Conservation (phyloP, 2,888 invertebrate genomes). For the Polyommatus icarus region DNA sequence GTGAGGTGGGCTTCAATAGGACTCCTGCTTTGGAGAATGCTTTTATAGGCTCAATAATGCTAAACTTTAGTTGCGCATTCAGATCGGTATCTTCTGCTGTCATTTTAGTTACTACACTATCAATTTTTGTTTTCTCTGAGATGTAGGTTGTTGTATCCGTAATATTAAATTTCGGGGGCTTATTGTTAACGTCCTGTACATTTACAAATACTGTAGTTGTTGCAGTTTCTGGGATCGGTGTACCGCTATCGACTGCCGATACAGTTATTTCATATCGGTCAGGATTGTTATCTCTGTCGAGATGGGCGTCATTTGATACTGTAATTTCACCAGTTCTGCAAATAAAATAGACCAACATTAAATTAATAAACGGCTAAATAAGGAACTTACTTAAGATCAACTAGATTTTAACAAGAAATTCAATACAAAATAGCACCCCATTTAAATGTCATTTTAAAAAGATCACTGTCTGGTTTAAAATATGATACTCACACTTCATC, state of each 20-base stretch:
- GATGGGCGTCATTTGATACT: conserved; percentile 85
- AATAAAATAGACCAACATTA: conserved; percentile 32
- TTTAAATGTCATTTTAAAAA: too few relatives aligned
- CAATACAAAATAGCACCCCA: too few relatives aligned
- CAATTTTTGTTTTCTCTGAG: conserved; percentile 84
- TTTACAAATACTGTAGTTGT: conserved; percentile 87
- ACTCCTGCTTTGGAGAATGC: conserved; percentile 89
- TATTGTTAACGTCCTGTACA: conserved; percentile 89
- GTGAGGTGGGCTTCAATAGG: conserved; percentile 80
- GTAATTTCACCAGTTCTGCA: conserved; percentile 84
- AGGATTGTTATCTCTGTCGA: conserved; percentile 85
- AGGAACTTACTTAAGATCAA: too few relatives aligned
- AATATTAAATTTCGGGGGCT: conserved; percentile 87
- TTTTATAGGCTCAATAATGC: conserved; percentile 83
- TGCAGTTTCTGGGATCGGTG: conserved; percentile 88
- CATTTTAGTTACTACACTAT: conserved; percentile 83
- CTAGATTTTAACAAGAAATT: too few relatives aligned
- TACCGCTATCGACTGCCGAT: conserved; percentile 87
- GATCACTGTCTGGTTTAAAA: background rate
- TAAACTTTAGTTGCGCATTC: conserved; percentile 84
- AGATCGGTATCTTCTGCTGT: conserved; percentile 86
- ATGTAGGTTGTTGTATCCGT: conserved; percentile 85
- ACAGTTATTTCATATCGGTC: conserved; percentile 86
- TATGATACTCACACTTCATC: conserved; percentile 81
- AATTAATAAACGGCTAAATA: background rate